phyloP scores from a whole-genome alignment of 2,797 vertebrate genomes.

The Alosa sapidissima region DNA sequence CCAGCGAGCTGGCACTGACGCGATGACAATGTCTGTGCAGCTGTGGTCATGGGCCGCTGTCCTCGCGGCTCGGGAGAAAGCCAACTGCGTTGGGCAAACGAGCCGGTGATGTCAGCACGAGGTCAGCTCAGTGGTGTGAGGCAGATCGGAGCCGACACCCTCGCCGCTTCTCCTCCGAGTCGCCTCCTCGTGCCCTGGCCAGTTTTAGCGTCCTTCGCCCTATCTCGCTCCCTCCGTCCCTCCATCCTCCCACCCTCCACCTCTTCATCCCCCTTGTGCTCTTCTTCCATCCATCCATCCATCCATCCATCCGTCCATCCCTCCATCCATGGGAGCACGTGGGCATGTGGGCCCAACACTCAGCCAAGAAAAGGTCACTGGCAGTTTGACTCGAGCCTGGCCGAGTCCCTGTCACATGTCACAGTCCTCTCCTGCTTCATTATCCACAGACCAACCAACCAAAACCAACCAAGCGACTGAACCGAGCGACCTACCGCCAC shows the following conservation, averaged over 20 bases:
- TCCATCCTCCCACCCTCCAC: neutral
- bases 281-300: neutral
- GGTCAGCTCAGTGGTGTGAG: constrained; percentile 3
- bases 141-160: neutral
- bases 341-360: neutral
- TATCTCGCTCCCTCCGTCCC: neutral
- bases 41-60: neutral
- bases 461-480: neutral
- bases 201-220: neutral
- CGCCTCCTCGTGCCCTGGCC: neutral
- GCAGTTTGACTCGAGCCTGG: constrained; percentile 4
- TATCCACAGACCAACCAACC: constrained; percentile 13
- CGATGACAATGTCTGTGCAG: neutral
- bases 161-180: neutral
- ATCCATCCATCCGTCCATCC: neutral
- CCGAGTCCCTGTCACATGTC: neutral
- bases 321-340: neutral
- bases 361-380: neutral
- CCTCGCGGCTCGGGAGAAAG: neutral
- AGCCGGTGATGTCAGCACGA: neutral
- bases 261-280: neutral
- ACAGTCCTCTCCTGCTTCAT: constrained; percentile 10
- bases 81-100: neutral
- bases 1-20: neutral
- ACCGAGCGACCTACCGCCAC: neutral